These are phyloP conservation scores for Mus caroli DNA, from an alignment of 2,797 vertebrate genomes.

Conservation along the genomic window DNA sequence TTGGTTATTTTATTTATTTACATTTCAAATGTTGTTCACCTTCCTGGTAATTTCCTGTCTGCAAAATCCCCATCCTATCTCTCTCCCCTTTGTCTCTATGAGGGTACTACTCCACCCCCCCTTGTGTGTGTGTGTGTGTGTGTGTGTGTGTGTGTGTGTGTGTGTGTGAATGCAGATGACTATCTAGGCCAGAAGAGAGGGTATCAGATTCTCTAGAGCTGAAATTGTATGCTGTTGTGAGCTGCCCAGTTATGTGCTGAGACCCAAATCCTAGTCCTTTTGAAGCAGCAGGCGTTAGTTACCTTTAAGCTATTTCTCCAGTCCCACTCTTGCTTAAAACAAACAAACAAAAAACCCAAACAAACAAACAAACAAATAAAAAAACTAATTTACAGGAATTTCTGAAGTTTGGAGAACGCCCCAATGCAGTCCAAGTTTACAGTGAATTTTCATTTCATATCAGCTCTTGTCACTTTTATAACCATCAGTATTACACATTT, in stretches of 20 bases:
- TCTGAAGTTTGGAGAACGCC: background rate
- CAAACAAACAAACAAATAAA: background rate
- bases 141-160: too few species aligned
- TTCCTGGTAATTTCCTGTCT: too few species aligned
- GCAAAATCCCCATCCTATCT: too few species aligned
- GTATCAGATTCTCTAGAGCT: background rate
- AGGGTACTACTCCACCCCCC: too few species aligned
- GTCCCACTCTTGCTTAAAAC: background rate
- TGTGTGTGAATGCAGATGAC: background rate
- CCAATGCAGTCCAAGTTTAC: background rate
- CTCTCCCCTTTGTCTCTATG: too few species aligned
- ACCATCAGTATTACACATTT: background rate
- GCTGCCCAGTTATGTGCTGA: background rate
- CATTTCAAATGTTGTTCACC: too few species aligned
- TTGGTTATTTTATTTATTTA: too few species aligned
- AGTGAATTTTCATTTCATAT: background rate
- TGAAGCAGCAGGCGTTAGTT: background rate
- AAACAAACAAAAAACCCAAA: too few species aligned
- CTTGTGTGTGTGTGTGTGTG: too few species aligned
- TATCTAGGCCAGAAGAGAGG: background rate
- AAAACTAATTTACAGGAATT: background rate
- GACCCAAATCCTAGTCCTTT: background rate
- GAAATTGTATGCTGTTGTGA: background rate
- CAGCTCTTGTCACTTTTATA: background rate
- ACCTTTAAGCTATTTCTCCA: background rate